These are phyloP conservation scores for Caenorhabditis uteleia DNA, from an alignment of 2,888 invertebrate species.

Conservation along the genomic window DNA sequence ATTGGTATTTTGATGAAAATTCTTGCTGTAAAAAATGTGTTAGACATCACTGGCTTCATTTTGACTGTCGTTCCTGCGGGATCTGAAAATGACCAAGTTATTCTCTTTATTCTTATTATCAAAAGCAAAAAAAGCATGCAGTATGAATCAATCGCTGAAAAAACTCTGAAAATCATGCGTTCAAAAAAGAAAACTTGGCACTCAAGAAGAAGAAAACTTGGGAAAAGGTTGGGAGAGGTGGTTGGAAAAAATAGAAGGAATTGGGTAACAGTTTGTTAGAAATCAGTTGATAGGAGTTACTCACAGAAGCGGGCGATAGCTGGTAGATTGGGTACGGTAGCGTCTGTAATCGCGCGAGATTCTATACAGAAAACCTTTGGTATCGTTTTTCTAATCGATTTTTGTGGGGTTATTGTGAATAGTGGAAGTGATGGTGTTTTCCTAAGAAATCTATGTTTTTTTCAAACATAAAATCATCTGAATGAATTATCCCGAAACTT, in stretches of 20 bases:
- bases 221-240: too few species aligned
- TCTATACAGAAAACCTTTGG: slow-evolving; percentile 2
- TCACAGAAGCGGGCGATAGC: slow-evolving; percentile 48
- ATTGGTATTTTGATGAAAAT: neutral
- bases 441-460: slow-evolving; percentile 12
- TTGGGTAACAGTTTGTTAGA: slow-evolving; percentile 6
- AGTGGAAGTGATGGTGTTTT: slow-evolving; percentile 32
- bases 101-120: too few species aligned
- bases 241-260: slow-evolving; percentile 8
- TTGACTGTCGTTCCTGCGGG: slow-evolving; percentile 44
- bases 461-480: neutral
- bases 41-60: slow-evolving; percentile 35
- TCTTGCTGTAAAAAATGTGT: neutral
- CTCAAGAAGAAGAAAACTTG: too few species aligned
- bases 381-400: slow-evolving; percentile 20
- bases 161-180: too few species aligned
- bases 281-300: slow-evolving; percentile 20
- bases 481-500: neutral
- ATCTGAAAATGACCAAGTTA: slow-evolving; percentile 40
- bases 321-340: slow-evolving; percentile 38
- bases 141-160: too few species aligned
- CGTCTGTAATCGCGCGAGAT: slow-evolving; percentile 34
- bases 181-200: too few species aligned
- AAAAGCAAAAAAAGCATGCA: too few species aligned
- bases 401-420: slow-evolving; percentile 29